Percentiles rank a stretch among this genome's conserved stretches.
phyloP scores from a whole-genome alignment of 1,140 invertebrate species.

The Drosophila pseudoobscura region DNA sequence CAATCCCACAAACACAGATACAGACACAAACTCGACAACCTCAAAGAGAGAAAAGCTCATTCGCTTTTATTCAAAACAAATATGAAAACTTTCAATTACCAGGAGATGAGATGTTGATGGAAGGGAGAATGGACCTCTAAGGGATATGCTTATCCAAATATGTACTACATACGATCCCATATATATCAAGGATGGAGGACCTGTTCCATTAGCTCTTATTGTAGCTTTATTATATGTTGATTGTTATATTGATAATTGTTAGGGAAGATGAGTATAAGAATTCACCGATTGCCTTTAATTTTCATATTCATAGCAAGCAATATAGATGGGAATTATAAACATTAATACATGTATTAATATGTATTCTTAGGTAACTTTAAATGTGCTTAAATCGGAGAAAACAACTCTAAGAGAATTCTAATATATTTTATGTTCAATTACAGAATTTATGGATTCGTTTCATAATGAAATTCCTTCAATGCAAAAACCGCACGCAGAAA shows the following conservation, averaged over 20 bases:
- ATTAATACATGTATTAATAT: neutral
- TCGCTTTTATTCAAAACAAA: conserved; percentile 53
- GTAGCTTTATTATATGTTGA: conserved; percentile 49
- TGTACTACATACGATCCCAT: neutral
- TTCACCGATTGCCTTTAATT: conserved; percentile 80
- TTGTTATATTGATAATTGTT: conserved; percentile 24
- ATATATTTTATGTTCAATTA: conserved; percentile 21
- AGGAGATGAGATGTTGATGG: neutral
- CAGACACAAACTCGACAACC: neutral
- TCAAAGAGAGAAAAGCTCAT: neutral
- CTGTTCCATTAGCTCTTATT: conserved; percentile 19
- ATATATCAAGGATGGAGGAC: conserved; percentile 16
- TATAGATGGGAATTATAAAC: conserved; percentile 17
- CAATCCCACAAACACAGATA: neutral
- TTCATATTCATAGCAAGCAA: conserved; percentile 41
- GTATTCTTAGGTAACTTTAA: conserved; percentile 48
- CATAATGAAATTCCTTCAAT: neutral
- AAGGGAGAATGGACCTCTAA: too few species aligned
- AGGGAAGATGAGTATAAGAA: conserved; percentile 37
- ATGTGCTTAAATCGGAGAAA: conserved; percentile 3
- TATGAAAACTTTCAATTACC: conserved; percentile 45
- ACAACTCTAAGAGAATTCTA: too few species aligned
- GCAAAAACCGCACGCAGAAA: conserved; percentile 17
- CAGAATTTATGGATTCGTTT: conserved; percentile 1
- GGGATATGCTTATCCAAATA: neutral